Evolutionary conservation across 2,888 invertebrate genomes (phyloP), one percentile per base, ranked within the genome.

Genomic region (Argynnis bischoffii): DNA sequence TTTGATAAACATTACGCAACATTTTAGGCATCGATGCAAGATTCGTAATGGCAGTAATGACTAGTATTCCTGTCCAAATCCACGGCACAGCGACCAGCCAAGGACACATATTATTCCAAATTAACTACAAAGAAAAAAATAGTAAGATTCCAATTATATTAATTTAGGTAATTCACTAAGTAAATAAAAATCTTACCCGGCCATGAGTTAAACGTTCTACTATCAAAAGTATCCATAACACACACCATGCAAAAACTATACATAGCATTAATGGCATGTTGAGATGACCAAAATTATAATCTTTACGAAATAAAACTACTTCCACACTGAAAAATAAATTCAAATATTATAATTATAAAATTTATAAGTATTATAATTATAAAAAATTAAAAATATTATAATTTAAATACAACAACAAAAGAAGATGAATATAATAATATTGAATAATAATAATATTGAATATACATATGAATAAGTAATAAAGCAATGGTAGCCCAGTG

Each of bases 61-160:
- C 50, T 57, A 91, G 71, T 55, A 85, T 51, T 15, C 71, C 13
- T 6, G 78, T 71, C 91, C 91, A 92, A 54, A 84, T 26, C 78
- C 84, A 85, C 2, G 92, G 91, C 50, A 90, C 69, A 2, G 78
- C 64, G 55, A 83, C 66, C 56, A 89, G 74, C 85, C 88, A 88
- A 11, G 77, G 67, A n/a, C 78, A 72, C 63, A 82, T 76, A 64
- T 89, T 92, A 74, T 91, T 92, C 89, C 88, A 92, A 48, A 89
- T 78, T 67, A 70, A 73, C 92, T 92, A 71, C 71, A 83, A 83
- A 51, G 31, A 51, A 35, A 1, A 16, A 61, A 51, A 18, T 51
- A 8, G 11, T 18, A 41, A 41, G 8, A 15, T 16, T 51, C 14
- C 2, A 3, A 26, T 61, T 18, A 60, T n/a, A 14, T 18, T n/a